Conservation (phyloP, 2,797 vertebrate genomes). For the Enteromius afrohamiltoni region DNA sequence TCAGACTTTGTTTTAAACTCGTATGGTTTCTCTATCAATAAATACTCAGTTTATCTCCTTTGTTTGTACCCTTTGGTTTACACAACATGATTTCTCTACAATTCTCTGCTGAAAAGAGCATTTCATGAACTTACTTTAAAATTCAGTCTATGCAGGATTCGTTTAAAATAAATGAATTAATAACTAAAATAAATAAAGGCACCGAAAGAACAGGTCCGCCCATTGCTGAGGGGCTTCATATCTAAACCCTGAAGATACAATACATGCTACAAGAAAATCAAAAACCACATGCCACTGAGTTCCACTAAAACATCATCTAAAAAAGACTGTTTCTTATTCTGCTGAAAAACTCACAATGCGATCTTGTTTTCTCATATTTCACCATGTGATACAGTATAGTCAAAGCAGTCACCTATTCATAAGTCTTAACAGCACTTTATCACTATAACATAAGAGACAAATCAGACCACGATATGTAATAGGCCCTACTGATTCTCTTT, state of each 20-base stretch:
- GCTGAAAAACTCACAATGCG: constrained; percentile 2
- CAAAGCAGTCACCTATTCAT: constrained; percentile 28
- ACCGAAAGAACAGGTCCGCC: constrained; percentile 32
- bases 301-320: constrained; percentile 33
- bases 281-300: constrained; percentile 30
- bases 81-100: neutral
- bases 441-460: constrained; percentile 35
- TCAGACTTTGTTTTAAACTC: neutral
- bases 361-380: constrained; percentile 16
- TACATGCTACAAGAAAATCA: constrained; percentile 34
- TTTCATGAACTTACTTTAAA: constrained; percentile 16
- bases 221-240: constrained; percentile 21
- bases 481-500: constrained; percentile 22
- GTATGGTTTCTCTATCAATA: constrained; percentile 2
- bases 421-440: constrained; percentile 31
- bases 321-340: constrained; percentile 13
- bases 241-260: constrained; percentile 33
- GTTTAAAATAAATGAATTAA: neutral
- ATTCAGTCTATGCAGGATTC: constrained; percentile 3
- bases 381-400: neutral
- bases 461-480: constrained; percentile 26
- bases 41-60: neutral
- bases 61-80: constrained; percentile 33
- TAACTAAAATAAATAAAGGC: constrained; percentile 47
- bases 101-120: constrained; percentile 11